Conservation (phyloP, 2,888 invertebrate species). For the Orchesellides sinensis region DNA sequence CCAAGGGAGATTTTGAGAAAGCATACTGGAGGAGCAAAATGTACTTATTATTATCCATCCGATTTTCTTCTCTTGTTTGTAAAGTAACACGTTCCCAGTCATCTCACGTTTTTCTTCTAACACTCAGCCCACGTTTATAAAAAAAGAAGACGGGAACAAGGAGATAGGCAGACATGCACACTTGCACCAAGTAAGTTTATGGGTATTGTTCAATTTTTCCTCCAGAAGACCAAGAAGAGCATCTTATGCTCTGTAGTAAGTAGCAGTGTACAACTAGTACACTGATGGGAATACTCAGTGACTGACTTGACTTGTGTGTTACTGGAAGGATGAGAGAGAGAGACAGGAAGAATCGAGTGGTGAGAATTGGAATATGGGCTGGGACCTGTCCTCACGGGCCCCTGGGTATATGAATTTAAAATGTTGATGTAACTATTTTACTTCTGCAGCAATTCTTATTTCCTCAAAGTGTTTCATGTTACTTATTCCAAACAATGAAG, state of each 20-base stretch:
- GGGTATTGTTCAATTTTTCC: constrained; percentile 46
- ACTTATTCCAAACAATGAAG: constrained; percentile 11
- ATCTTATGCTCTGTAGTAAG: neutral
- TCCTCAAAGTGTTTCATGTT: constrained; percentile 46
- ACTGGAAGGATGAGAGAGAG: neutral
- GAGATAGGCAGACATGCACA: constrained; percentile 15
- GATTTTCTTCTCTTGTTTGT: constrained; percentile 41
- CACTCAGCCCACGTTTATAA: no score
- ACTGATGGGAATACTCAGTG: constrained; percentile 4
- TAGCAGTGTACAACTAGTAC: no score
- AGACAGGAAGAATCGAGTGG: constrained; percentile 34
- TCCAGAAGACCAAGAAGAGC: neutral
- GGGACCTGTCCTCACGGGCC: constrained; percentile 22
- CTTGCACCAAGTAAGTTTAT: constrained; percentile 31
- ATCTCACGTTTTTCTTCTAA: constrained; percentile 55
- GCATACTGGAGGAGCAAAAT: neutral
- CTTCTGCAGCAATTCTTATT: constrained; percentile 22
- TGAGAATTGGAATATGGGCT: constrained; percentile 50
- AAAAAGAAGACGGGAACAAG: neutral
- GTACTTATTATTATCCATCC: constrained; percentile 43
- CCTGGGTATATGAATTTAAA: constrained; percentile 47
- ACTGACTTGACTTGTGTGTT: neutral
- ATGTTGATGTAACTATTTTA: constrained; percentile 23
- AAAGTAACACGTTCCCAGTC: constrained; percentile 61
- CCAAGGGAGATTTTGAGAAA: neutral